Conservation (phyloP, 2,888 invertebrate species). For the Lasioglossum zephyrum region DNA sequence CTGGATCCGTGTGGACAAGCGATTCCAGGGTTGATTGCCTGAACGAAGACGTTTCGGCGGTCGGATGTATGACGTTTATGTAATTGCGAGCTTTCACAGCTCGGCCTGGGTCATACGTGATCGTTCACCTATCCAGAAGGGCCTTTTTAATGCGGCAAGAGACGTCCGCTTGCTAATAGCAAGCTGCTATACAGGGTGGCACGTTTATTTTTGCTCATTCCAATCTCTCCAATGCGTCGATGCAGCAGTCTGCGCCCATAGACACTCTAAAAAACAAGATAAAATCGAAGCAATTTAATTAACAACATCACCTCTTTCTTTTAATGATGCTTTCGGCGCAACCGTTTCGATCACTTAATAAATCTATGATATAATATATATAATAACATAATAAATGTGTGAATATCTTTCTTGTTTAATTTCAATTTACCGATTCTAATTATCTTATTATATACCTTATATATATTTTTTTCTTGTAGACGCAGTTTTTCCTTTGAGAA, state of each 20-base stretch:
- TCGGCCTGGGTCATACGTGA: slow-evolving; percentile 28
- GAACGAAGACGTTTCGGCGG: slow-evolving; percentile 55
- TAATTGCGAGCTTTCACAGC: slow-evolving; percentile 37
- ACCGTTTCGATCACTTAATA: no score
- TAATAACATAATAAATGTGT: no score
- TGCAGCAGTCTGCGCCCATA: not conserved
- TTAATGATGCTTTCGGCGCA: no score
- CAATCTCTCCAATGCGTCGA: not conserved
- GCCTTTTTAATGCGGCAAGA: not conserved
- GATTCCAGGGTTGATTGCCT: slow-evolving; percentile 58
- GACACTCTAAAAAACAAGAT: not conserved
- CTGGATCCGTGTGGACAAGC: slow-evolving; percentile 64
- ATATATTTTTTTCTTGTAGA: no score
- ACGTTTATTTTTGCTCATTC: not conserved
- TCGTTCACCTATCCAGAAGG: slow-evolving; percentile 9
- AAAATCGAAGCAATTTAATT: no score
- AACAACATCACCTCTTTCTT: no score
- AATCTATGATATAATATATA: no score
- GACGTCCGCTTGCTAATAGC: not conserved
- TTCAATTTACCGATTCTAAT: no score
- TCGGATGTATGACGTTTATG: slow-evolving; percentile 39
- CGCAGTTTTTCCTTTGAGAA: no score
- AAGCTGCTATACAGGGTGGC: not conserved
- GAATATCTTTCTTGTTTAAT: no score
- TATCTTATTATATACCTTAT: no score